Base-by-base conservation (phyloP, 2,113 vertebrate species). In the Thalassoma bifasciatum region DNA sequence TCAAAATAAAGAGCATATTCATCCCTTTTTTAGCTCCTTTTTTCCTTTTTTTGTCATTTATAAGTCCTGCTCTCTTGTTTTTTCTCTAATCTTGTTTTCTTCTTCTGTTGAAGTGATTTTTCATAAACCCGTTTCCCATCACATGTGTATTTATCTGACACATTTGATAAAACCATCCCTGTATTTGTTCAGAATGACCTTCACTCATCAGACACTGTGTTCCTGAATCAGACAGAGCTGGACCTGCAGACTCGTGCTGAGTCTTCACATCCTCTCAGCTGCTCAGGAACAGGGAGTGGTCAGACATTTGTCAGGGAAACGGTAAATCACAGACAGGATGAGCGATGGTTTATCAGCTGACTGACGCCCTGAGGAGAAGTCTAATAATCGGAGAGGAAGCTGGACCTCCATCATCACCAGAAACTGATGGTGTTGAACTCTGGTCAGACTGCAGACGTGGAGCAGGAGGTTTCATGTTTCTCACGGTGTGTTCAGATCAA, bases 301-400 rank as follows among this genome's bases (percentile, higher is more conserved):
- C 63, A 61, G 58, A 47, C 51, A 49, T 76, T 73, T 59, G 66
- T 66, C 36, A 66, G 19, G 58, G 53, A 78, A 56, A 56, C 59
- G 14, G 53, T 78, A 17, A 73, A 78, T 83, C 73, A 46, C 19
- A 10, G 56, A 66, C 75, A 73, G 68, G 82, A 86, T 70, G 60
- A 24, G 37, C 16, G 4, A 19, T 12, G 9, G 37, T 38, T 46
- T 51, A 65, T 36, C 59, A 51, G 67, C 49, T 26, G 71, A 80
- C 54, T 21, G n/a, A 49, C 10, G 36, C 57, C 67, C 53, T 5
- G 10, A 62, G 47, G 21, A 53, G n/a, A 13, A 11, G 0, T 23
- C 22, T 23, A 37, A 30, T 24, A 30, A 50, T 51, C 42, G 6
- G 23, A 26, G 24, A 65, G 75, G 38, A 61, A 46, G 59, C 59